Evolutionary conservation across 2,113 vertebrate species (phyloP), one percentile per base, ranked within the genome.

Genomic region (Pomatostomus ruficeps): DNA sequence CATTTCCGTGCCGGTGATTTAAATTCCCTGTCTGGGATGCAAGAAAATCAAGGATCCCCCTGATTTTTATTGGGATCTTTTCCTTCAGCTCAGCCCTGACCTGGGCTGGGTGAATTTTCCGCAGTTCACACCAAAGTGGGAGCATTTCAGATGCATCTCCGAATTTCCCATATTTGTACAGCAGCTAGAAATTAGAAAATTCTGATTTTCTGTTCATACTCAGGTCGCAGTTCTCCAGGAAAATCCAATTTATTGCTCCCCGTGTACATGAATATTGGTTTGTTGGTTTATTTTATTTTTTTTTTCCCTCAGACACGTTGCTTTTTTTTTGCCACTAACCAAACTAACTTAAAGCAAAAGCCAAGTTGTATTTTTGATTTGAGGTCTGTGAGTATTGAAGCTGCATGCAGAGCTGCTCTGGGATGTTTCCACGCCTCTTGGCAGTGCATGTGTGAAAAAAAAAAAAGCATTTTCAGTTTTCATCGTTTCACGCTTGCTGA

Each of bases 301-400:
- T 58, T 46, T 66, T 24, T 13, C 1, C 12, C 28, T n/a, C 49
- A 45, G 87, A 90, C 45, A 15, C 3, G 31, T 87, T 93, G 96
- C 95, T 97, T 97, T 94, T 96, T 97, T 97, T 94, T 96, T 95
- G 95, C 95, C 93, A 97, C 97, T 97, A 97, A 97, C 96, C 87
- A 68, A 83, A 96, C 95, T 97, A 97, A 96, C 95, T 89, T 88
- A 67, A 96, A 95, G 89, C 93, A 89, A 93, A 88, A 91, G 95
- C 94, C 66, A 82, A 91, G 57, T 58, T 9, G 49, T 22, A 67
- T 67, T 33, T 82, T 80, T 75, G 76, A 14, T 89, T 74, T 68
- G 35, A 17, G 33, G 28, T 73, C 25, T 88, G 28, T 61, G n/a
- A 90, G 78, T 67, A 45, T 73, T 49, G 88, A 66, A 92, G 73